Base-by-base conservation (phyloP, 2,888 invertebrate genomes). In the Dione vanillae region DNA sequence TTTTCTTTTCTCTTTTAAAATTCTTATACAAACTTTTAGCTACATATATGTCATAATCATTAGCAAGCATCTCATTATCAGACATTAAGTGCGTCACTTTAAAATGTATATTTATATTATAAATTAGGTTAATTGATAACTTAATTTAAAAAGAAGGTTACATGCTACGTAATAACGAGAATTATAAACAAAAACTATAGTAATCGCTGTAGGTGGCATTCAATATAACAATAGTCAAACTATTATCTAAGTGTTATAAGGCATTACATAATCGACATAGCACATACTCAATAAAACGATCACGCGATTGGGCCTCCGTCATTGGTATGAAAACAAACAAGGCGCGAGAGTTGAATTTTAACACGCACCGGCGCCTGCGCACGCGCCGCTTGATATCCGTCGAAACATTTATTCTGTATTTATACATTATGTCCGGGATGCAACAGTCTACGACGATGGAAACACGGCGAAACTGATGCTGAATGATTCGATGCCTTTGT, bases 391-490 rank as follows among this genome's bases (percentile, higher is more conserved):
- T 73, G 79, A 83, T 85, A 85, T 85, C 87, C 87, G 87, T 83
- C 84, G 85, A 88, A 86, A 86, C 82, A 87, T 90, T 90, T 90
- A 87, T 85, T 85, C 85, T 85, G 27, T 89, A 88, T 88, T 89
- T 89, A 87, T 83, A 80, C 76, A 81, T 81, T 81, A 83, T 84
- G 83, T 83, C 86, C 85, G 83, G 81, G 79, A 78, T 79, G 79
- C 74, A 71, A 70, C 64, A 59, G 56, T 67, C 71, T 74, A 75
- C 72, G 79, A 75, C 71, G 79, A 80, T 67, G 73, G 80, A 80
- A 64, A 77, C 72, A 81, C 72, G 77, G 73, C 68, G 66, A 73
- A 73, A 73, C 73, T 73, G 51, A 58, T 71, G 75, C 71, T 74
- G 78, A 78, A 69, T 69, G 78, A 75, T 75, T 65, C 47, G 65